These are phyloP conservation scores for Diarsia mendica DNA, from an alignment of 2,888 invertebrate species.

Conservation along the genomic window DNA sequence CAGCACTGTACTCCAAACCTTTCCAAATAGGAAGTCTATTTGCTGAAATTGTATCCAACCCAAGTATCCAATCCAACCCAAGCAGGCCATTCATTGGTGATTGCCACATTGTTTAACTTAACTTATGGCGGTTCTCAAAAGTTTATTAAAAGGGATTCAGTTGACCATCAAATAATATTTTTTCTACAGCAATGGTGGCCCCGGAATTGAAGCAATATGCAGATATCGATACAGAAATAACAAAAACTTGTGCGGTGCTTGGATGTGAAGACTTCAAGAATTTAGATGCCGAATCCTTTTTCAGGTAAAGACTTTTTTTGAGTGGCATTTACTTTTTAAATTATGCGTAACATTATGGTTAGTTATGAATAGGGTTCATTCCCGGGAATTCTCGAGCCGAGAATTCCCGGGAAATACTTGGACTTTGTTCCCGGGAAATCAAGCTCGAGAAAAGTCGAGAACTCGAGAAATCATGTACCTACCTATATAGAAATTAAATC, in stretches of 20 bases:
- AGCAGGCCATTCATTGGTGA: neutral
- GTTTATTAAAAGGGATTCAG: too few relatives aligned
- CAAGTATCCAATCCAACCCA: too few relatives aligned
- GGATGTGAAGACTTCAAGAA: constrained; percentile 87
- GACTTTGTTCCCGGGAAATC: too few relatives aligned
- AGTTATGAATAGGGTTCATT: too few relatives aligned
- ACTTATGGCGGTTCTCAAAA: too few relatives aligned
- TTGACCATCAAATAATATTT: constrained; percentile 12
- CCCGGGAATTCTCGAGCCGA: too few relatives aligned
- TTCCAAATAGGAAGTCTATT: too few relatives aligned
- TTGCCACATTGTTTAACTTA: neutral
- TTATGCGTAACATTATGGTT: neutral
- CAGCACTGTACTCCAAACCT: neutral
- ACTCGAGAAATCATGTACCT: too few relatives aligned
- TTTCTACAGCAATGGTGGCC: constrained; percentile 85
- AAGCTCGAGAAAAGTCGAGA: too few relatives aligned
- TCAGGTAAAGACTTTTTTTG: constrained; percentile 74
- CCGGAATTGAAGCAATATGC: constrained; percentile 85
- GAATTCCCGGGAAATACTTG: too few relatives aligned
- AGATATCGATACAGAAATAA: constrained; percentile 81
- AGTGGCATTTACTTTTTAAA: neutral
- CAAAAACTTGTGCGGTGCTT: constrained; percentile 85
- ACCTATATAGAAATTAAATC: too few relatives aligned
- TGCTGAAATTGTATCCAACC: too few relatives aligned
- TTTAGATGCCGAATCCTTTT: constrained; percentile 82